Base-by-base conservation (phyloP, 1,140 invertebrate genomes). In the Pollicipes pollicipes region DNA sequence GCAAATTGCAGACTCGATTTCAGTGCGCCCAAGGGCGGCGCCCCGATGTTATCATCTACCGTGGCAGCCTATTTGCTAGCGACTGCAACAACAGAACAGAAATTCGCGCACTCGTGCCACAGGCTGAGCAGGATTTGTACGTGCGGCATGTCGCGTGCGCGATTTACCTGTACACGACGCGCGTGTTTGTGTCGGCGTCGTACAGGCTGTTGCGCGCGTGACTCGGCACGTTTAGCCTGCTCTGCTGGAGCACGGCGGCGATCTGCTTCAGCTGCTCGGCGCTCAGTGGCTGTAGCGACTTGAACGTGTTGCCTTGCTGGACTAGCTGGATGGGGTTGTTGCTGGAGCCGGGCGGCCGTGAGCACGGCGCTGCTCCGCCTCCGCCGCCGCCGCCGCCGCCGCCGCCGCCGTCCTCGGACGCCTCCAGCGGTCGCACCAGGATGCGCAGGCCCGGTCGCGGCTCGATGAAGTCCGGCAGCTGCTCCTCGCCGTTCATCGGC, bases 261-360 rank as follows among this genome's bases (percentile, higher is more conserved):
- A 87, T 86, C 75, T 87, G 84, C 74, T 85, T 82, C 63, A 87
- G 74, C 74, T 87, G 85, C 63, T 83, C 79, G 71, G 82, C 78
- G 3, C 82, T 81, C 64, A 87, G 77, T 26, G 83, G 81, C 76
- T 87, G 85, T 69, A 84, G 78, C 72, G 85, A 85, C 69, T 76
- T 82, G 75, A 82, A 83, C 64, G 79, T 80, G 75, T 82, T 81
- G 35, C 85, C 85, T 75, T 87, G 84, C 71, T 86, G 85, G 37
- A 87, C 82, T 63, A 87, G 83, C 76, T 85, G 82, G 73, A 87
- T 86, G 8, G 85, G 84, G 78, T 87, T 86, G 73, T 84, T 82
- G 76, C 82, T 84, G 21, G 83, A 84, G 24, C 84, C 85, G 21
- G 84, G 73, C 28, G 84, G 82, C 68, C 64, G n/a, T 24, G 24